A percentile compares a stretch with the other conserved stretches of the same genome.
phyloP scores from a whole-genome alignment of 2,888 invertebrate genomes.

The Emmelina monodactyla region DNA sequence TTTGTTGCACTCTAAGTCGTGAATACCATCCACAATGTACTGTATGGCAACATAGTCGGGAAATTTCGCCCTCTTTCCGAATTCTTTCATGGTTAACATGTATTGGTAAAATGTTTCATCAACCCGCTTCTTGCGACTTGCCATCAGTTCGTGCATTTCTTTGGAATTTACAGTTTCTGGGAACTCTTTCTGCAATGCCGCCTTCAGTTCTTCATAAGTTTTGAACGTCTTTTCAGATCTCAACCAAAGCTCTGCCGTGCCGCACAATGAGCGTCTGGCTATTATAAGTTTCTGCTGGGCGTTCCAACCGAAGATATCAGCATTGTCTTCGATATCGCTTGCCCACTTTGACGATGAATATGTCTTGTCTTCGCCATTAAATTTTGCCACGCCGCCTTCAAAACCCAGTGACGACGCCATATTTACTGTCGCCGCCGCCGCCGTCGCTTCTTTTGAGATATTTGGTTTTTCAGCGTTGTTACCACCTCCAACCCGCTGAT shows the following conservation, averaged over 20 bases:
- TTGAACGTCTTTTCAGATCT: conserved; percentile 13
- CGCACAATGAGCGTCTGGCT: conserved; percentile 13
- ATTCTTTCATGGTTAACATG: conserved; percentile 18
- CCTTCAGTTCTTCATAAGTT: conserved; percentile 16
- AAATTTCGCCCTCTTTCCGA: conserved; percentile 16
- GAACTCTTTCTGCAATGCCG: conserved; percentile 14
- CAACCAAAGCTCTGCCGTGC: conserved; percentile 17
- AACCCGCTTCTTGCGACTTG: conserved; percentile 10
- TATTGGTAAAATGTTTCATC: conserved; percentile 15
- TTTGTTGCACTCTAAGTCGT: conserved; percentile 16
- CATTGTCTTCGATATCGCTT: conserved; percentile 17
- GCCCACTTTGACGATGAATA: conserved; percentile 11
- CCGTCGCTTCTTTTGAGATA: too few species aligned
- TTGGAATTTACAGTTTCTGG: conserved; percentile 14
- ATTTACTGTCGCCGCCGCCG: neutral
- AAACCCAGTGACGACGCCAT: too few species aligned
- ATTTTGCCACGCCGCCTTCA: too few species aligned
- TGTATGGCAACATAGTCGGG: conserved; percentile 18
- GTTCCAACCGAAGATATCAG: conserved; percentile 16
- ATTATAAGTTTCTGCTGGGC: conserved; percentile 15
- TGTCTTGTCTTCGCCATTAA: conserved; percentile 3
- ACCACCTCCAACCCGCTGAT: too few species aligned
- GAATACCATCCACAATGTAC: conserved; percentile 19
- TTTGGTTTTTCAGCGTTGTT: too few species aligned
- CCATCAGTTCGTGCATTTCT: conserved; percentile 17